Base-by-base conservation (phyloP, 2,113 vertebrate genomes). In the Conger conger region DNA sequence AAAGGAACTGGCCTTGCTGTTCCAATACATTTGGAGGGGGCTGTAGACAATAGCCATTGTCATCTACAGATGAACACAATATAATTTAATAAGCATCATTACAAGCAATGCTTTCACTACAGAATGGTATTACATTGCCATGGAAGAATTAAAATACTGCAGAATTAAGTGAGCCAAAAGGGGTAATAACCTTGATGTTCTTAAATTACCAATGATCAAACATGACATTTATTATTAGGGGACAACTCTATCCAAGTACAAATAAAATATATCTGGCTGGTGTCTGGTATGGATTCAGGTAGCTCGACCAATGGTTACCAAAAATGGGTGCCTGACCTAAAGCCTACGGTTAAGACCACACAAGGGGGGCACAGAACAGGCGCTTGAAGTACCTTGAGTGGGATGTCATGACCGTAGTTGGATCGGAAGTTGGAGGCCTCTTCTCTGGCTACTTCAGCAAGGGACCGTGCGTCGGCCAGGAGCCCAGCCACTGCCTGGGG, bases 401-500 rank as follows among this genome's bases (percentile, higher is more conserved):
- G 98, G 91, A 99, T 98, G 92, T 99, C 95, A 27, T 99, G 97
- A 84, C 98, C 98, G 27, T 99, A 99, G 93, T 97, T 99, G 0
- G 98, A 96, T 83, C 98, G 96, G 16, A 99, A 99, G 93, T 97
- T 99, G 33, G 98, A 98, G 0, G 98, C 98, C 91, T 99, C 98
- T 89, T 99, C 98, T 89, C 98, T 95, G 80, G 98, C 96, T 4
- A 99, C 98, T 87, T 99, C 98, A 78, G 98, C 96, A 80, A 99
- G 93, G 23, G 97, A 99, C 1, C 98, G 96, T 1, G 98, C 98
- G 80, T 99, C 98, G 80, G 98, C 98, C 88, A 99, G 86, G 63
- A 99, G 96, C 20, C 98, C 98, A 0, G 98, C 98, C 0, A 99
- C 98, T 0, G 98, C 98, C 98, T 99, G 87, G 4, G 83, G 85